Evolutionary conservation across 37 sponge, comb jelly and placozoan species (phyloP).

Genomic region (Lycopodina hypogea): DNA sequence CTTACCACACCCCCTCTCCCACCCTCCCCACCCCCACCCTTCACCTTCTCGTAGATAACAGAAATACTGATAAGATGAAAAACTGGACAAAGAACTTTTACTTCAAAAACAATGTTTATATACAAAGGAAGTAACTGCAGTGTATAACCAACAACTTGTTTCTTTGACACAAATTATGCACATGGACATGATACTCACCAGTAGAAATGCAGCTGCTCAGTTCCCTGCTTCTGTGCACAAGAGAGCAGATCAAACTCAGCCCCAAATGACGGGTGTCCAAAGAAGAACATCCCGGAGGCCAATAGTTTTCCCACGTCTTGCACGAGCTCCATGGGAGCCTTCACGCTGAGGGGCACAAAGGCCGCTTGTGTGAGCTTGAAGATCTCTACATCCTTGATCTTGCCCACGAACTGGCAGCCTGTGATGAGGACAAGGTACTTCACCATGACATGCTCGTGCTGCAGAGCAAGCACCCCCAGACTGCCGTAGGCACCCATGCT

Average conservation of each 20-base stretch:
- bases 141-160: no score
- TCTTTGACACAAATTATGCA: no score
- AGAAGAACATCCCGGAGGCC: constrained; percentile 72
- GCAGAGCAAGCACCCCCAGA: constrained; percentile 68
- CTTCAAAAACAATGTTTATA: no score
- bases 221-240: constrained; percentile 56
- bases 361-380: constrained; percentile 69
- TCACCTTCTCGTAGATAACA: no score
- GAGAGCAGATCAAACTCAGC: constrained; percentile 45
- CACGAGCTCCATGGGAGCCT: constrained; percentile 43
- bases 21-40: no score
- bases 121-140: no score
- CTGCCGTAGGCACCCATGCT: constrained; percentile 56
- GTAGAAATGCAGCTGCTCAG: constrained; percentile 44
- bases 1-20: no score
- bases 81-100: no score
- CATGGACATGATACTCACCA: no score
- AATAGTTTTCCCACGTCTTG: constrained; percentile 68
- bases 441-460: neutral
- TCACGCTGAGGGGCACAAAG: constrained; percentile 41
- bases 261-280: constrained; percentile 47
- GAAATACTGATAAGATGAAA: no score
- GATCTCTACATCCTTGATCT: constrained; percentile 58
- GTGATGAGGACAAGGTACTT: constrained; percentile 75
- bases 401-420: constrained; percentile 66